Evolutionary conservation across 2,888 invertebrate species (phyloP).

Genomic region (Diaprepes abbreviatus): DNA sequence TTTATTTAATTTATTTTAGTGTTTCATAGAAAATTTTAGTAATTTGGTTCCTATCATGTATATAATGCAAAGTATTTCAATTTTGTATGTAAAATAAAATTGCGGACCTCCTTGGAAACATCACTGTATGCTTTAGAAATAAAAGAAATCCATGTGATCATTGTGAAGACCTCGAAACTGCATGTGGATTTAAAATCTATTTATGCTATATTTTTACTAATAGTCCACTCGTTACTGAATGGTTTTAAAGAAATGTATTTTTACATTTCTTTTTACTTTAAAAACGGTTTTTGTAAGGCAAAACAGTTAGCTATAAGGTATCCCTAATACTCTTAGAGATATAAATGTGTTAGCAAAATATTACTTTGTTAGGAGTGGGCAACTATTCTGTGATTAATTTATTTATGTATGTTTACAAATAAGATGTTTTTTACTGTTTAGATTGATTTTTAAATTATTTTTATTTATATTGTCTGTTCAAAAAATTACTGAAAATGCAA

Average conservation of each 20-base stretch:
- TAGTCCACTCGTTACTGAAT: slow-evolving; percentile 31
- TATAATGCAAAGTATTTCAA: slow-evolving; percentile 34
- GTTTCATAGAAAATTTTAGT: slow-evolving; percentile 34
- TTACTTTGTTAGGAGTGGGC: slow-evolving; percentile 45
- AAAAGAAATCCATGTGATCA: slow-evolving; percentile 33
- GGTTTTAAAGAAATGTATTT: slow-evolving; percentile 23
- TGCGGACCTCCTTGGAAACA: slow-evolving; percentile 36
- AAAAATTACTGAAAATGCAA: slow-evolving; percentile 54
- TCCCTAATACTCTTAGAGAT: slow-evolving; percentile 37
- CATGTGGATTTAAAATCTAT: slow-evolving; percentile 31
- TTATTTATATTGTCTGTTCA: slow-evolving; percentile 58
- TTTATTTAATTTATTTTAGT: slow-evolving; percentile 32
- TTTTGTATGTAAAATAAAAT: slow-evolving; percentile 31
- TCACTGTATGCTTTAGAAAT: slow-evolving; percentile 34
- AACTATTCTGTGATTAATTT: slow-evolving; percentile 60
- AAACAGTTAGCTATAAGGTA: slow-evolving; percentile 35
- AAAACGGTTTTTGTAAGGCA: slow-evolving; percentile 32
- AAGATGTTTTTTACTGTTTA: slow-evolving; percentile 58
- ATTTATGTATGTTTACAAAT: slow-evolving; percentile 55
- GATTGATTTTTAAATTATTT: slow-evolving; percentile 58
- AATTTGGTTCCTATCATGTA: slow-evolving; percentile 41
- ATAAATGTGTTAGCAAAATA: slow-evolving; percentile 36
- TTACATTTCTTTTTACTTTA: slow-evolving; percentile 27
- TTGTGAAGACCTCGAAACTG: slow-evolving; percentile 31
- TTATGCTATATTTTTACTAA: slow-evolving; percentile 33